These are phyloP conservation scores for Sebastes vulpes DNA, from an alignment of 2,797 vertebrate species.

Conservation along the genomic window DNA sequence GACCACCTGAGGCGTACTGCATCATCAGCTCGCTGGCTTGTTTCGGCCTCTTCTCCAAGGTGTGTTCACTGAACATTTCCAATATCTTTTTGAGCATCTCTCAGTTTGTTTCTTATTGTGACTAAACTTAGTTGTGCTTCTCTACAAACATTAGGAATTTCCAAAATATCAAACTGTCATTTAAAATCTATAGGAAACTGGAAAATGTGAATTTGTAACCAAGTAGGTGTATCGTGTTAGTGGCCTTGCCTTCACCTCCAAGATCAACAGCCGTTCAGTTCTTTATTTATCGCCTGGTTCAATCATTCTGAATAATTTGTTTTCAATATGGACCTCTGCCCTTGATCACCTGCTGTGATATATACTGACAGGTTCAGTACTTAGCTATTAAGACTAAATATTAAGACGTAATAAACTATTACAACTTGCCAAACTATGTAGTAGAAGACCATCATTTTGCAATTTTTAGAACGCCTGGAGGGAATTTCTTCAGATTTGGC, in stretches of 20 bases:
- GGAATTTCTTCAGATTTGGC: neutral
- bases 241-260: neutral
- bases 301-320: neutral
- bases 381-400: too few species aligned
- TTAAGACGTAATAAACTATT: too few species aligned
- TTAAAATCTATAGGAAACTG: neutral
- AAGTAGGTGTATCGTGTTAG: too few species aligned
- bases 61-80: slow-evolving; percentile 50
- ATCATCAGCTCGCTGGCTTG: slow-evolving; percentile 96
- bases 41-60: slow-evolving; percentile 96
- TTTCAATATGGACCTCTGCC: neutral
- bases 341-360: neutral
- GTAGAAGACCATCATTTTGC: fast-evolving
- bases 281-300: neutral
- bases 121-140: neutral
- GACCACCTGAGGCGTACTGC: slow-evolving; percentile 93
- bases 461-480: neutral
- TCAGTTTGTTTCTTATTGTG: neutral
- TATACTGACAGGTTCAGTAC: neutral
- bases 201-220: neutral
- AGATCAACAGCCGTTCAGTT: neutral
- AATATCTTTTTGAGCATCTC: too few species aligned
- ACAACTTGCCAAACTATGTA: too few species aligned
- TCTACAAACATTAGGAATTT: neutral
- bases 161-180: neutral